Base-by-base conservation (phyloP, 2,888 invertebrate species). In the Lobophora halterata region DNA sequence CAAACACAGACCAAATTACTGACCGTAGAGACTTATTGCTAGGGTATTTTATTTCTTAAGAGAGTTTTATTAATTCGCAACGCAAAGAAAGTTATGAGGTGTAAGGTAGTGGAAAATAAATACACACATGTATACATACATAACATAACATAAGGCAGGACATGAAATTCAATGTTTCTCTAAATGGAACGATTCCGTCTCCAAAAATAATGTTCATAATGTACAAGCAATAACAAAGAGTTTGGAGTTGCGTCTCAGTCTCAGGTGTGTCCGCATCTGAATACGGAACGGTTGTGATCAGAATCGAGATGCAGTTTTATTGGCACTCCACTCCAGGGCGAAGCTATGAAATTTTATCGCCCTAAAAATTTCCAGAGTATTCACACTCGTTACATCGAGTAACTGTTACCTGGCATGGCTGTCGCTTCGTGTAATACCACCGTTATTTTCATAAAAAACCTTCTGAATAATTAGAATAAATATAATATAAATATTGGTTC, bases 281-380 rank as follows among this genome's bases (percentile, higher is more conserved):
- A 83, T 81, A 85, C 82, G 79, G 70, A 78, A 75, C 71, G 79
- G 67, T 71, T 83, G 82, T 82, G 83, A 82, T 81, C 79, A 73
- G 85, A 82, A 86, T 82, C 72, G 82, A 74, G 75, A 83, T 83
- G 86, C 83, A 86, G 68, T 83, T 85, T 86, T 85, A 85, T 82
- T 83, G 80, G 82, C 79, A 79, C 71, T 70, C 61, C 60, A 63
- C 61, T 52, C 65, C 25, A 14, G 73, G 37, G 40, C 37, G 41
- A 33, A 45, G 45, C 40, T 38, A 43, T 52, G 44, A 51, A 55
- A 51, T 49, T 55, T 46, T 49, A 49, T 26, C 41, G 33, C 38
- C 12, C 28, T 43, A 43, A 52, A 49, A 45, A 41, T 47, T 47
- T 37, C 43, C 28, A 29, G 41, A 40, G 34, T 49, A 45, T 52